phyloP scores from a whole-genome alignment of 2,888 invertebrate genomes.

The Sympetrum striolatum region DNA sequence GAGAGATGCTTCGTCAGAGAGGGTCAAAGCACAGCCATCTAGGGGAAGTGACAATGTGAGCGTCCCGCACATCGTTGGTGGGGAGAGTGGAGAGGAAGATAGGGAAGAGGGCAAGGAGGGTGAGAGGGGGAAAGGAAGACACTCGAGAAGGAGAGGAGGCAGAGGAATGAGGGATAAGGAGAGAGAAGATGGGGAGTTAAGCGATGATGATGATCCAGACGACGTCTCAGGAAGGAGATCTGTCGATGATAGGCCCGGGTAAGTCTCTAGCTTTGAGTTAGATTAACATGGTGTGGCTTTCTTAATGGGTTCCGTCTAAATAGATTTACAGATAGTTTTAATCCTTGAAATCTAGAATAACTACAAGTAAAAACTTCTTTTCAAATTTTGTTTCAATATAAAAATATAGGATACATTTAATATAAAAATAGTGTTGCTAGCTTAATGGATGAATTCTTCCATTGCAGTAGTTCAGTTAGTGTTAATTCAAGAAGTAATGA shows the following conservation, averaged over 20 bases:
- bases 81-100: constrained; percentile 46
- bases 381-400: no score
- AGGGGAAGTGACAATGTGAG: background rate
- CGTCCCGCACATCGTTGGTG: background rate
- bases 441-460: no score
- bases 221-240: constrained; percentile 23
- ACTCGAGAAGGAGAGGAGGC: constrained; percentile 7
- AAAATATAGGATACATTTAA: no score
- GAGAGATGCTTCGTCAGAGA: background rate
- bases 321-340: no score
- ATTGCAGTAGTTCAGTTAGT: no score
- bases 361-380: no score
- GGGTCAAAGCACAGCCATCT: background rate
- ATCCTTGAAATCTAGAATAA: no score
- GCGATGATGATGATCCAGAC: constrained; percentile 34
- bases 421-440: no score
- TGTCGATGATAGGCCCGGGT: constrained; percentile 37
- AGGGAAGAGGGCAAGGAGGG: constrained; percentile 48
- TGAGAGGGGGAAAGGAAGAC: constrained; percentile 26
- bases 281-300: no score
- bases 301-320: no score
- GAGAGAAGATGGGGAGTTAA: constrained; percentile 45
- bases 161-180: constrained; percentile 45
- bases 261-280: background rate
- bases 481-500: no score